Base-by-base conservation (phyloP, 2,797 vertebrate species). In the Clarias laeviceps region DNA sequence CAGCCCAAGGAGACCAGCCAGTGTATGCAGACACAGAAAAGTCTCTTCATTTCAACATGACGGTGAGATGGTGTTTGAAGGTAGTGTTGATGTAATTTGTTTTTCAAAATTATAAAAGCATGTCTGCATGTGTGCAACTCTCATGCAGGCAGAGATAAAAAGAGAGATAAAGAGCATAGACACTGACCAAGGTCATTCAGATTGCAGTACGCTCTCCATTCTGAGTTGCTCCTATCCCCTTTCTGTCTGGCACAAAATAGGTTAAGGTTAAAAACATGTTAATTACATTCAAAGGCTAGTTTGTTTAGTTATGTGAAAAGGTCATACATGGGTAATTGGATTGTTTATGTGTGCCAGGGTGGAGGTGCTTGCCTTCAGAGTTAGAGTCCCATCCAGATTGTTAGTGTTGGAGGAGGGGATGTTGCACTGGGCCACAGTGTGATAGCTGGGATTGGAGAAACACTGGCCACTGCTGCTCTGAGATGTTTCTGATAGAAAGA, bases 381-480 rank as follows among this genome's bases (percentile, higher is more conserved):
- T 96, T 93, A 97, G 95, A 89, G 95, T 96, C 91, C 96, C 96
- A 82, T 98, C 97, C 94, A 97, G 93, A 94, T 95, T 96, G 96
- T 91, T 97, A 94, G 95, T 94, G 94, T 96, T 95, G 92, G 94
- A 95, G 73, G 97, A 96, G 85, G 97, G 94, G 82, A 96, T 95
- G 80, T 96, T 97, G 86, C 97, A 97, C 91, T 95, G 95, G 54
- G 96, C 96, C 92, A 99, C 96, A 50, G 97, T 96, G 93, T 97
- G 97, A 93, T 97, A 99, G 93, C 97, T 97, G 89, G 97, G 97
- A 90, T 97, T 98, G 93, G 96, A 96, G 95, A 99, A 97, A 92
- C 96, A 98, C 89, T 97, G 97, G 84, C 94, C 92, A 27, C 93
- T 94, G 93, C 94, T 78, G 93, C 94, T 95, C 93, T 96, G 95